Evolutionary conservation across 2,888 invertebrate genomes (phyloP), one percentile per base, ranked within the genome.

Genomic region (Smittia sp.): DNA sequence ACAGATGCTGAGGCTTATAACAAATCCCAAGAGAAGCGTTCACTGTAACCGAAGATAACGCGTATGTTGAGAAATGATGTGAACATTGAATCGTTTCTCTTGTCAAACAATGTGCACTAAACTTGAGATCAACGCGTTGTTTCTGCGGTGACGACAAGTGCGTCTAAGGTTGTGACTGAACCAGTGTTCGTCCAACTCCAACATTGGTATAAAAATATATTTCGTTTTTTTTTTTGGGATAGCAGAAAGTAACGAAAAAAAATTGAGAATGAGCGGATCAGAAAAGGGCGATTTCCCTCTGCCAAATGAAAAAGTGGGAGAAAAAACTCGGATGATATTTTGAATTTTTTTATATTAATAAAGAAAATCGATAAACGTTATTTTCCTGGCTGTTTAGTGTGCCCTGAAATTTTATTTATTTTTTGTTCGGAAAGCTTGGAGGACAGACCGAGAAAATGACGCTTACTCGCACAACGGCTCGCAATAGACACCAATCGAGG

Each of bases 271-370:
- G 18, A 58, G 18, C 18, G 7, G 58, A 58, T 18, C 58, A 18
- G 58, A 58, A 20, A 18, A 1, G 58, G 20, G 20, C 20, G 4
- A 46, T 46, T 46, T 46, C 4, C 46, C 3, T n/a, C 15, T 46
- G n/a, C n/a, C n/a, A n/a, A n/a, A n/a, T n/a, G n/a, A n/a, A n/a
- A n/a, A n/a, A n/a, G n/a, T 24, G 27, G 18, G 6, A 69, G 41
- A 52, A 52, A 69, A 69, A 69, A 69, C 4, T 54, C 41, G 69
- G 69, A 69, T 69, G 52, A 69, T 54, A 69, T 69, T 69, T 69
- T 52, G 69, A 32, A 25, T 69, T 69, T 69, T 69, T 54, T 25
- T 52, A 27, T 69, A 68, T 46, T 68, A 68, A 46, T 41, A 69
- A 54, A 4, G 20, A 69, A 69, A 69, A 69, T 69, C 69, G 69